A percentile compares a stretch with the other conserved stretches of the same genome.
phyloP scores from a whole-genome alignment of 2,113 vertebrate species.

The Gallinago paraguaiae region DNA sequence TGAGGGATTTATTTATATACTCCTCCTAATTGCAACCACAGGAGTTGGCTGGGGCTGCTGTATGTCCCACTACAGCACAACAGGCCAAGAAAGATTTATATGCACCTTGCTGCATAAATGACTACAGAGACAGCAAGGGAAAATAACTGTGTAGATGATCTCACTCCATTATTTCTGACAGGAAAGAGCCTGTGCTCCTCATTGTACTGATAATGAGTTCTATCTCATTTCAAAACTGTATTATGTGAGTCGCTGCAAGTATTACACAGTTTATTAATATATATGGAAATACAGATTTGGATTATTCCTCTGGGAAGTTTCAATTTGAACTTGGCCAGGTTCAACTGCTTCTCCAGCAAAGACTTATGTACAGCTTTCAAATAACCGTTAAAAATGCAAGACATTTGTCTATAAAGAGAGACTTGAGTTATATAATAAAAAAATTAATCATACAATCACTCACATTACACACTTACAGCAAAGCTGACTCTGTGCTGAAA shows the following conservation, averaged over 20 bases:
- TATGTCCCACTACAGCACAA: neutral
- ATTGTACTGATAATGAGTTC: constrained; percentile 56
- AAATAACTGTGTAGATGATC: constrained; percentile 49
- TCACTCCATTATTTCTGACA: constrained; percentile 70
- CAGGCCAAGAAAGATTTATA: constrained; percentile 7
- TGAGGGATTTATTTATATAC: constrained; percentile 4
- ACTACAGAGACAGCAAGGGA: constrained; percentile 2
- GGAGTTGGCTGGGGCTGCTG: neutral
- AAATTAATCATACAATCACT: neutral
- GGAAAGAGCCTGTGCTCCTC: constrained; percentile 44
- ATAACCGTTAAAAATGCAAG: neutral
- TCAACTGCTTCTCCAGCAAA: constrained; percentile 21
- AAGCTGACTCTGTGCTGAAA: neutral
- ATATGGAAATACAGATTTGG: constrained; percentile 54
- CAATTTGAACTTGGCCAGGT: constrained; percentile 36
- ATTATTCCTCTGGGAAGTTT: constrained; percentile 56
- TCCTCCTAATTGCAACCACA: neutral
- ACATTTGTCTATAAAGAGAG: neutral
- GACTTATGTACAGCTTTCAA: neutral
- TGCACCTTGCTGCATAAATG: neutral
- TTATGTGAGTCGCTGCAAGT: constrained; percentile 40
- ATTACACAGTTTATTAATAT: constrained; percentile 52
- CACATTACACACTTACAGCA: fast-evolving
- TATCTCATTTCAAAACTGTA: constrained; percentile 50
- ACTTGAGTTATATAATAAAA: neutral